A percentile compares a stretch with the other conserved stretches of the same genome.
These are phyloP conservation scores for Odontocolon sp. DNA, from an alignment of 2,888 invertebrate genomes.

Conservation along the genomic window DNA sequence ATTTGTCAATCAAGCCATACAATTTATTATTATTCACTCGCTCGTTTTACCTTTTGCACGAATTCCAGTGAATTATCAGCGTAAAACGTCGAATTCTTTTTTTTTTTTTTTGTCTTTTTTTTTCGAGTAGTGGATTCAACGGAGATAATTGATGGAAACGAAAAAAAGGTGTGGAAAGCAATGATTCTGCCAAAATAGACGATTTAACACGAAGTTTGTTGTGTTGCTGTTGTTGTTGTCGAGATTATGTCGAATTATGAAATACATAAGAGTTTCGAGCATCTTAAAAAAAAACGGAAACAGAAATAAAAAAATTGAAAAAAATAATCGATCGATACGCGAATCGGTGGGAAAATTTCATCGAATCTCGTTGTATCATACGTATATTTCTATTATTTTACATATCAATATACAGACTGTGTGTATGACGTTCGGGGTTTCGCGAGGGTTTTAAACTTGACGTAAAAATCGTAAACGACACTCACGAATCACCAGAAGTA, in stretches of 20 bases:
- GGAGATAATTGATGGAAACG: not conserved
- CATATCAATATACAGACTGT: slow-evolving; percentile 63
- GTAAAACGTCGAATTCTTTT: slow-evolving; percentile 15
- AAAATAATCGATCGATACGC: not conserved
- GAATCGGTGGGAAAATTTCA: not conserved
- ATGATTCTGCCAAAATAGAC: slow-evolving; percentile 64
- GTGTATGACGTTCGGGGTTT: slow-evolving; percentile 30
- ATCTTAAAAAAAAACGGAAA: slow-evolving; percentile 67
- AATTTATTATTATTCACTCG: not conserved
- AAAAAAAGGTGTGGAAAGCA: slow-evolving; percentile 50
- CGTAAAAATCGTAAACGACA: not conserved
- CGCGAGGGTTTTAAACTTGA: slow-evolving; percentile 6
- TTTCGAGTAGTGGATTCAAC: no score
- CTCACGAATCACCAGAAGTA: slow-evolving; percentile 45
- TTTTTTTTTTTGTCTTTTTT: not conserved
- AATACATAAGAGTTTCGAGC: slow-evolving; percentile 75
- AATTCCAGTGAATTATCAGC: slow-evolving; percentile 1
- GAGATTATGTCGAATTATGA: slow-evolving; percentile 79
- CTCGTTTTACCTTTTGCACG: slow-evolving; percentile 28
- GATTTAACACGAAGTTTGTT: slow-evolving; percentile 63
- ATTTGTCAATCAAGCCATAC: no score
- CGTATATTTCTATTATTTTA: slow-evolving; percentile 65
- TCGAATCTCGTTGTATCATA: slow-evolving; percentile 49
- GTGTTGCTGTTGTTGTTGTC: slow-evolving; percentile 76
- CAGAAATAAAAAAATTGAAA: no score